Evolutionary conservation across 1,140 invertebrate species (phyloP).

Genomic region (Sycobia sp.): DNA sequence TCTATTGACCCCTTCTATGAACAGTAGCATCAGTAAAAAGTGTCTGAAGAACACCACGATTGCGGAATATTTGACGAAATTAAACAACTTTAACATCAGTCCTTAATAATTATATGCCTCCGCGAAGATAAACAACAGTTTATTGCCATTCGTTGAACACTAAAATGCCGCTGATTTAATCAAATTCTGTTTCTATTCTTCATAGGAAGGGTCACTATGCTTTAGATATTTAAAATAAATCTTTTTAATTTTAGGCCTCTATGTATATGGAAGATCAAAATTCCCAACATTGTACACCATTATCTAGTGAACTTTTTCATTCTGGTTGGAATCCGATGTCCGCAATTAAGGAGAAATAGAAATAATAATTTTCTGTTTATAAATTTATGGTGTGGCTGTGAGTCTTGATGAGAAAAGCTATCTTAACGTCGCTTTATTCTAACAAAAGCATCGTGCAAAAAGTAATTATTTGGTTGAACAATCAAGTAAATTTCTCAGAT

Average conservation of each 20-base stretch:
- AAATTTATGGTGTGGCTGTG: conserved; percentile 26
- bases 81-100: too few species aligned
- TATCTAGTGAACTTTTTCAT: conserved; percentile 73
- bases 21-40: too few species aligned
- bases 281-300: conserved; percentile 83
- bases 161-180: too few species aligned
- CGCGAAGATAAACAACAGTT: too few species aligned
- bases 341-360: conserved; percentile 30
- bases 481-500: not conserved
- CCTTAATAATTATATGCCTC: too few species aligned
- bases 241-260: conserved; percentile 65
- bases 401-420: conserved; percentile 21
- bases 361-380: conserved; percentile 5
- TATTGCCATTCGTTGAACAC: too few species aligned
- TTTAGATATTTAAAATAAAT: too few species aligned
- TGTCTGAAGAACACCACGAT: too few species aligned
- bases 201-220: too few species aligned
- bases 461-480: not conserved
- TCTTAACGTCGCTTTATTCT: conserved; percentile 6
- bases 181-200: too few species aligned
- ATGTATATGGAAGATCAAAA: conserved; percentile 86
- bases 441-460: conserved; percentile 9
- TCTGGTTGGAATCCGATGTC: conserved; percentile 54
- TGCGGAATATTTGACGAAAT: too few species aligned
- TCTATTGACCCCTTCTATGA: too few species aligned